A percentile compares a stretch with the other conserved stretches of the same genome.
phyloP scores from a whole-genome alignment of 2,888 invertebrate genomes.

The Odontomyia ornata region DNA sequence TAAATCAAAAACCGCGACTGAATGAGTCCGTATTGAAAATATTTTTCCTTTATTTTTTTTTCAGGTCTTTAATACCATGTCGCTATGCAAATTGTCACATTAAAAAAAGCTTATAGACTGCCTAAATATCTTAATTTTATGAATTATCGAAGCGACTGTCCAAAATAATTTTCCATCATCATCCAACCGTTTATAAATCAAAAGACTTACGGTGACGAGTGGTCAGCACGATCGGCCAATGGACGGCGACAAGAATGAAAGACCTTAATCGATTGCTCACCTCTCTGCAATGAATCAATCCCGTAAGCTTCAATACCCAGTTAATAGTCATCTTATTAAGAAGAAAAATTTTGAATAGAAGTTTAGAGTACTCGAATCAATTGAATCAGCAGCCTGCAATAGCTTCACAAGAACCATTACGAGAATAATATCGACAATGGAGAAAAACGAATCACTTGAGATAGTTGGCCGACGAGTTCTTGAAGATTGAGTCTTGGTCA shows the following conservation, averaged over 20 bases:
- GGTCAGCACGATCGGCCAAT: background rate
- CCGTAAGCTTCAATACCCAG: slow-evolving; percentile 18
- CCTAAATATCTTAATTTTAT: slow-evolving; percentile 34
- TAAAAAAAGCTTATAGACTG: slow-evolving; percentile 23
- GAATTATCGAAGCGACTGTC: slow-evolving; percentile 23
- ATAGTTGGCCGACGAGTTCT: slow-evolving; percentile 1
- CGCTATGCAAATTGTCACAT: slow-evolving; percentile 31
- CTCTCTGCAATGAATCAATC: background rate
- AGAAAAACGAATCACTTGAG: slow-evolving; percentile 25
- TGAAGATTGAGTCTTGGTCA: background rate
- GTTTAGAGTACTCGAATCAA: slow-evolving; percentile 35
- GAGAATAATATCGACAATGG: slow-evolving; percentile 7
- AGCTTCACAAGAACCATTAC: slow-evolving; percentile 10
- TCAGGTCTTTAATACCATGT: slow-evolving; percentile 20
- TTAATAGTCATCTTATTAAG: slow-evolving; percentile 25
- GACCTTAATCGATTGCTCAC: slow-evolving; percentile 6
- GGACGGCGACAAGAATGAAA: background rate
- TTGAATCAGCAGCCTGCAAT: slow-evolving; percentile 34
- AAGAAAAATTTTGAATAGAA: slow-evolving; percentile 11
- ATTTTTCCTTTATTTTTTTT: background rate
- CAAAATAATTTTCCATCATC: background rate
- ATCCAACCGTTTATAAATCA: slow-evolving; percentile 29
- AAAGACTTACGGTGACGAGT: slow-evolving; percentile 23
- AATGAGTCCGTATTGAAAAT: background rate
- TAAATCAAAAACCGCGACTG: background rate